Conservation (phyloP, 2,797 vertebrate species). For the Sebastes matsubarae region DNA sequence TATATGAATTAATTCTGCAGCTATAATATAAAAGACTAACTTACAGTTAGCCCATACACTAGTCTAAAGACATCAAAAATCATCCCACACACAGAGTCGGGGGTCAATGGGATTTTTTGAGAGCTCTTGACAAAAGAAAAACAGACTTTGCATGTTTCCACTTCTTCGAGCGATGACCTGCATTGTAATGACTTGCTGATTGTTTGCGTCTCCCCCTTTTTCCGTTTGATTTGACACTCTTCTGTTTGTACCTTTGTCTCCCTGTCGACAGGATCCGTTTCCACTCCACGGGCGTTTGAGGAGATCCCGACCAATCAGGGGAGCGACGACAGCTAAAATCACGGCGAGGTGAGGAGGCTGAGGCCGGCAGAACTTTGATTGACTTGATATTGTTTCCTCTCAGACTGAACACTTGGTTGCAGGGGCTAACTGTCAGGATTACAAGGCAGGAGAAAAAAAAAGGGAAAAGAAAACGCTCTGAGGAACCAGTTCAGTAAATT, state of each 20-base stretch:
- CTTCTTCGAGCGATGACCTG: not conserved
- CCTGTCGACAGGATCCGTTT: slow-evolving; percentile 36
- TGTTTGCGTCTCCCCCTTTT: not conserved
- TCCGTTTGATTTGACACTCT: slow-evolving; percentile 44
- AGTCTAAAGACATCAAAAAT: not conserved
- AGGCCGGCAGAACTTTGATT: slow-evolving; percentile 40
- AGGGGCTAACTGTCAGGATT: slow-evolving; percentile 18
- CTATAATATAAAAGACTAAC: not conserved
- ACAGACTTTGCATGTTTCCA: slow-evolving; percentile 17
- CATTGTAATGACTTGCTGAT: slow-evolving; percentile 48
- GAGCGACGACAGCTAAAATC: slow-evolving; percentile 32
- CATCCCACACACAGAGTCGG: not conserved
- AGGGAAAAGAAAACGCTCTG: not conserved
- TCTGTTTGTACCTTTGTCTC: slow-evolving; percentile 38
- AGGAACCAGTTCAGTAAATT: slow-evolving; percentile 66
- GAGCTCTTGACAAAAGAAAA: slow-evolving; percentile 30
- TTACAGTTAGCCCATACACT: not conserved
- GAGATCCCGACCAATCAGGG: slow-evolving; percentile 37
- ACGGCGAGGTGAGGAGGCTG: slow-evolving; percentile 26
- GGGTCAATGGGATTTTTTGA: slow-evolving; percentile 24
- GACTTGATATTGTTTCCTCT: slow-evolving; percentile 58
- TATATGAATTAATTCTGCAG: not conserved
- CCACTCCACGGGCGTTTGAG: slow-evolving; percentile 19
- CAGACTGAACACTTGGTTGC: slow-evolving; percentile 32
- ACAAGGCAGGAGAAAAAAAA: not conserved